Base-by-base conservation (phyloP, 2,888 invertebrate species). In the Erynnis tages region DNA sequence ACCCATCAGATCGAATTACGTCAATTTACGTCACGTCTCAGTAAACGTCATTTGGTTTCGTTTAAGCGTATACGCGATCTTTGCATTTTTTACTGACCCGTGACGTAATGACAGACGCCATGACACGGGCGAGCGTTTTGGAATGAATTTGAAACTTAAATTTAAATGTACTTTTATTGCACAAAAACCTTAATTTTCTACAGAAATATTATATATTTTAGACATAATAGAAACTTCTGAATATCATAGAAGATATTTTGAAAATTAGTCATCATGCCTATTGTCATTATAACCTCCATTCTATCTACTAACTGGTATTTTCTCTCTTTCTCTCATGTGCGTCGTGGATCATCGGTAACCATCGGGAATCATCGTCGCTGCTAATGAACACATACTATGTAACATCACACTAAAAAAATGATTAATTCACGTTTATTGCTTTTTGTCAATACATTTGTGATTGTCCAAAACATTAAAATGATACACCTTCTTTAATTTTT, bases 151-250 rank as follows among this genome's bases (percentile, higher is more conserved):
- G n/a, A n/a, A n/a, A n/a, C n/a, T n/a, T n/a, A n/a, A n/a, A n/a
- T n/a, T n/a, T n/a, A n/a, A n/a, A n/a, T n/a, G n/a, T n/a, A n/a
- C n/a, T n/a, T n/a, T n/a, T n/a, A n/a, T n/a, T n/a, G n/a, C n/a
- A n/a, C n/a, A n/a, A n/a, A n/a, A n/a, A n/a, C n/a, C n/a, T n/a
- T n/a, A n/a, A n/a, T n/a, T n/a, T n/a, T n/a, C n/a, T n/a, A n/a
- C n/a, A n/a, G n/a, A n/a, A n/a, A n/a, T n/a, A n/a, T n/a, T n/a
- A n/a, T n/a, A n/a, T n/a, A n/a, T n/a, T n/a, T n/a, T n/a, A n/a
- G n/a, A n/a, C 58, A 76, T 66, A 1, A 29, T 6, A 13, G 13
- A 3, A 13, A 13, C 3, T 30, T 6, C 11, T 30, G 30, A n/a
- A n/a, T n/a, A n/a, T n/a, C n/a, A n/a, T n/a, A n/a, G n/a, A 30